Evolutionary conservation across 1,140 invertebrate species (phyloP), one percentile per base, ranked within the genome.

Genomic region (Harpegnathos saltator): DNA sequence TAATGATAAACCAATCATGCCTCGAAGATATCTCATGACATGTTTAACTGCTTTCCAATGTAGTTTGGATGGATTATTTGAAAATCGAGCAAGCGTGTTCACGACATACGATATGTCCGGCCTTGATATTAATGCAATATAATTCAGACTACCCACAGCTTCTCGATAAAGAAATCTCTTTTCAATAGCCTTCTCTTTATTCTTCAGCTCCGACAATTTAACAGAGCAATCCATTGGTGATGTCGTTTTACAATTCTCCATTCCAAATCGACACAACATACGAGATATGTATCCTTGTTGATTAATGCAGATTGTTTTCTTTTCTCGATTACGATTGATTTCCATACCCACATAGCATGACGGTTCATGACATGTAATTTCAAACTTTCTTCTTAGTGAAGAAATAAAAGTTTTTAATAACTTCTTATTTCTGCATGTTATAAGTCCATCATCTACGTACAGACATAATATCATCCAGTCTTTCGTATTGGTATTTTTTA

Each of bases 1-100:
- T 0, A 83, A 19, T 33, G 63, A 83, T 0, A 68, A 1, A 15
- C 38, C 14, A 0, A 77, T 71, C 14, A 48, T 80, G 0, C 58
- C 59, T 9, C 80, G 80, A 0, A 71, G 17, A 24, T 80, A 80
- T 5, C 54, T 68, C 44, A 84, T 54, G 14, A 80, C 29, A 44
- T 3, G 72, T 14, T 84, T 80, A 1, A 26, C 65, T 38, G 56
- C 65, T n/a, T 3, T 80, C 74, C 74, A 80, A 48, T 84, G 82
- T 1, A 54, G 4, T 48, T 59, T 3, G 17, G 15, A 4, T 29
- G 54, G 75, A 15, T 58, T 59, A 7, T 80, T 80, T 2, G 17
- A 58, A 48, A 26, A 80, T 9, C 54, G 26, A 29, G 50, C 52
- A 54, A 80, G 29, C 0, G 11, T 68, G 1, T 12, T 59, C 7